Evolutionary conservation across 2,797 vertebrate species (phyloP), one percentile per base, ranked within the genome.

Genomic region (Sebastes steindachneri): DNA sequence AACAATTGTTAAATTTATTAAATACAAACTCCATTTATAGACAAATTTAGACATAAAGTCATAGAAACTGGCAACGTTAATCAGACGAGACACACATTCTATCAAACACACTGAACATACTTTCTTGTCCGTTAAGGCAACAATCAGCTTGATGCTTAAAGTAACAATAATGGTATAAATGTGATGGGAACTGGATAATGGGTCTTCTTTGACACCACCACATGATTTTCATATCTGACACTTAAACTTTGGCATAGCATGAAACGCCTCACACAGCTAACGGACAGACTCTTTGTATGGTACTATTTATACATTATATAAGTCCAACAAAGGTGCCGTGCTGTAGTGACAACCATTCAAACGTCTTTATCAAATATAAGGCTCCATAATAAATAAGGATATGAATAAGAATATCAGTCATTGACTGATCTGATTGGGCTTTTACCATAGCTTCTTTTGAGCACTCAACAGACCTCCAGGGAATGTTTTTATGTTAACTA

Each of bases 61-160:
- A 78, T 74, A 84, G 74, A 84, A 85, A 87, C 84, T 88, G 88
- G 75, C 81, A 90, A 48, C 33, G 71, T 84, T 78, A 37, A 64
- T 79, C 1, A 76, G 19, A 80, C 19, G 2, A 73, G 28, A 85
- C 63, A 80, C 58, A 67, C n/a, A 8, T 72, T 83, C 85, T 82
- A 84, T 81, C 70, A 83, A 89, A 89, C 80, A 86, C 82, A 87
- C n/a, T 72, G 60, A 80, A 68, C 75, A 82, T 78, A 86, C 77
- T 25, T 83, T 72, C 57, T 71, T 73, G 15, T 89, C 76, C 80
- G 75, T 69, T 94, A 95, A 96, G 95, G 94, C 95, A 94, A 86
- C 77, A 75, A 48, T 89, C 59, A 68, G 69, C 68, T 88, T 80
- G 65, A 82, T 80, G 62, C 75, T 83, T 71, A 71, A 76, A 89